Percentiles rank a stretch among this genome's conserved stretches.
phyloP scores from a whole-genome alignment of 2,888 invertebrate species.

The Brenthis daphne region DNA sequence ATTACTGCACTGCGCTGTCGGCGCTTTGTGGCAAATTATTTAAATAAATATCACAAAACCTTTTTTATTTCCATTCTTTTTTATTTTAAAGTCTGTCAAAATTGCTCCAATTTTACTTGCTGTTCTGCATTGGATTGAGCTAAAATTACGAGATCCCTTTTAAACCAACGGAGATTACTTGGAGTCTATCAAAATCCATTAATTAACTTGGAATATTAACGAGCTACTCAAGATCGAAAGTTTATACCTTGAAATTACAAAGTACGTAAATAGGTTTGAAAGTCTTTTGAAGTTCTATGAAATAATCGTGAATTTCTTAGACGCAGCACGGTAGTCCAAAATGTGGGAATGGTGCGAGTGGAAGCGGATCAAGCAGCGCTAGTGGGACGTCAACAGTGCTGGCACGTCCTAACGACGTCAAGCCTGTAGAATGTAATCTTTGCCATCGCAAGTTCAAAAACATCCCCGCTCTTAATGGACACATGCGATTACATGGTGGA shows the following conservation, averaged over 20 bases:
- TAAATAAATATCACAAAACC: slow-evolving; percentile 43
- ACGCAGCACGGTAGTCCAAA: slow-evolving; percentile 70
- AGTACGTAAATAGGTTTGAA: slow-evolving; percentile 71
- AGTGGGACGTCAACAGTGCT: slow-evolving; percentile 50
- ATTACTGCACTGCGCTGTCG: slow-evolving; percentile 66
- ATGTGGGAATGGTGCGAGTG: slow-evolving; percentile 54
- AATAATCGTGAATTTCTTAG: slow-evolving; percentile 72
- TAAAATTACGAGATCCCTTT: slow-evolving; percentile 65
- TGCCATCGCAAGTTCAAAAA: slow-evolving; percentile 98
- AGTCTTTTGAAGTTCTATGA: slow-evolving; percentile 73
- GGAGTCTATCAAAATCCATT: slow-evolving; percentile 74
- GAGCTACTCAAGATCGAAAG: slow-evolving; percentile 70
- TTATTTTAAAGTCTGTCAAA: slow-evolving; percentile 18
- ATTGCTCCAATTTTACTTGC: slow-evolving; percentile 35
- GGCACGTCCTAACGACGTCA: slow-evolving; percentile 83
- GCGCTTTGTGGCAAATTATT: slow-evolving; percentile 48
- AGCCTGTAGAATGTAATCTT: slow-evolving; percentile 96
- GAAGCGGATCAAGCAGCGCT: slow-evolving; percentile 55
- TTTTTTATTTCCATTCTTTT: slow-evolving; percentile 26
- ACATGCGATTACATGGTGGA: slow-evolving; percentile 98
- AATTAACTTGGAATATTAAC: slow-evolving; percentile 77
- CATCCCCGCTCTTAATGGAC: slow-evolving; percentile 98
- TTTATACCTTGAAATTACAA: slow-evolving; percentile 73
- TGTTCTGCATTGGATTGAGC: slow-evolving; percentile 53
- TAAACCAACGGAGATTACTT: slow-evolving; percentile 61